Conservation (phyloP, 2,797 vertebrate genomes). For the Prunella strophiata region DNA sequence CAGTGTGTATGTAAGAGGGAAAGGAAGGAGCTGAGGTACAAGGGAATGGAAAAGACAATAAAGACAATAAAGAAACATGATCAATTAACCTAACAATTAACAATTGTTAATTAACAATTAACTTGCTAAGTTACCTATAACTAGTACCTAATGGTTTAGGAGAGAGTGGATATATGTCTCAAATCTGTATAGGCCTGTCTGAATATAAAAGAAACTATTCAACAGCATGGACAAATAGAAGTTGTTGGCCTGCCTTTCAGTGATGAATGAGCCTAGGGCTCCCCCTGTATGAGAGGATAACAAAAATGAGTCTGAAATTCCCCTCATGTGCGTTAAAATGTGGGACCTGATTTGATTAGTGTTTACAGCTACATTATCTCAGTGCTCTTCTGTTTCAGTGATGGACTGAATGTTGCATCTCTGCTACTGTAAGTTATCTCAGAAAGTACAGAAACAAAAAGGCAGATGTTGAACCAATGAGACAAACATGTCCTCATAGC, state of each 20-base stretch:
- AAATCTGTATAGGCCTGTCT: background rate
- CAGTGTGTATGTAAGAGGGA: background rate
- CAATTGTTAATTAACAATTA: background rate
- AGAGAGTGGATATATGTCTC: background rate
- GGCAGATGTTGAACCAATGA: background rate
- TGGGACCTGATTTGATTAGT: background rate
- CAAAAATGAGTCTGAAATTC: background rate
- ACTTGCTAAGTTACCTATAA: background rate
- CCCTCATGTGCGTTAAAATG: background rate
- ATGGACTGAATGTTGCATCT: background rate
- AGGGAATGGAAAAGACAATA: background rate
- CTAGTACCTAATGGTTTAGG: background rate
- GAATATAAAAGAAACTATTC: background rate
- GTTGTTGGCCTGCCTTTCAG: background rate
- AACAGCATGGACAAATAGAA: background rate
- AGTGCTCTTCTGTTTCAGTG: background rate
- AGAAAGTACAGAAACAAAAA: background rate
- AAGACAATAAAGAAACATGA: background rate
- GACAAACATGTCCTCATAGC: background rate
- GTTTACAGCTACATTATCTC: background rate
- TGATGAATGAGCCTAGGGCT: background rate
- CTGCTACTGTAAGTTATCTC: background rate
- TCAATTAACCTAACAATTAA: background rate
- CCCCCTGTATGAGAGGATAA: background rate
- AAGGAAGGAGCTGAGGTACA: background rate